phyloP scores from a whole-genome alignment of 2,797 vertebrate genomes.

The Schizopygopsis pylzovi region DNA sequence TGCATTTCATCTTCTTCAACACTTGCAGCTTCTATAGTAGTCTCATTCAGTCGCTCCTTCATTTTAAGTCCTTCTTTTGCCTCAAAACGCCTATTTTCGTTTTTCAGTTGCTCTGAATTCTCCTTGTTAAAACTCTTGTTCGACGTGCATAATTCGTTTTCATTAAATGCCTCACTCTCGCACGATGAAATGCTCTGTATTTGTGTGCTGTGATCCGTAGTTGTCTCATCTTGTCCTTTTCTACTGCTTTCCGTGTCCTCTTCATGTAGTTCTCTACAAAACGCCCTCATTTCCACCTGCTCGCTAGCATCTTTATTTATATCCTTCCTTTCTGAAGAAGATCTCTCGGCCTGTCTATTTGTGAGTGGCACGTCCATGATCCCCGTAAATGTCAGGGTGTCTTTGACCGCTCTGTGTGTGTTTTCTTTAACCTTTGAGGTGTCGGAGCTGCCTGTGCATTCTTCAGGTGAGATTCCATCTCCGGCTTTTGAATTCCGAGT shows the following conservation, averaged over 20 bases:
- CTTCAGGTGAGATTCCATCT: slow-evolving; percentile 72
- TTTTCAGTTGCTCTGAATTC: slow-evolving; percentile 52
- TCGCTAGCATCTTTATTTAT: slow-evolving; percentile 62
- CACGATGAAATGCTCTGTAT: slow-evolving; percentile 48
- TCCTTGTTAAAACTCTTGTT: slow-evolving; percentile 64
- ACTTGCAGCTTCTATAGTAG: background rate
- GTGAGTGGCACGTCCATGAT: slow-evolving; percentile 62
- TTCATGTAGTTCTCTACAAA: slow-evolving; percentile 65
- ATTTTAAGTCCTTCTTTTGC: slow-evolving; percentile 19
- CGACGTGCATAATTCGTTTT: slow-evolving; percentile 57
- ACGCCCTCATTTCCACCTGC: slow-evolving; percentile 64
- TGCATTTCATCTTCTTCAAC: background rate
- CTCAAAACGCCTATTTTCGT: background rate
- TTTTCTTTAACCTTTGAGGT: slow-evolving; percentile 72
- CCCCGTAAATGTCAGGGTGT: slow-evolving; percentile 77
- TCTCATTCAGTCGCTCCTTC: slow-evolving; percentile 1
- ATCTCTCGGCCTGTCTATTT: slow-evolving; percentile 65
- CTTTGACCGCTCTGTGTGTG: slow-evolving; percentile 63
- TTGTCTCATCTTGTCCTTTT: slow-evolving; percentile 28
- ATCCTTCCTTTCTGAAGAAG: slow-evolving; percentile 64
- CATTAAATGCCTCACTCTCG: slow-evolving; percentile 52
- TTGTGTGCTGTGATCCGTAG: slow-evolving; percentile 22
- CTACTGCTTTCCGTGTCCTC: slow-evolving; percentile 64
- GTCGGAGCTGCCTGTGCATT: slow-evolving; percentile 63
- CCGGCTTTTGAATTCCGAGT: slow-evolving; percentile 67